These are phyloP conservation scores for Diorhabda carinulata DNA, from an alignment of 1,140 invertebrate species.

Conservation along the genomic window DNA sequence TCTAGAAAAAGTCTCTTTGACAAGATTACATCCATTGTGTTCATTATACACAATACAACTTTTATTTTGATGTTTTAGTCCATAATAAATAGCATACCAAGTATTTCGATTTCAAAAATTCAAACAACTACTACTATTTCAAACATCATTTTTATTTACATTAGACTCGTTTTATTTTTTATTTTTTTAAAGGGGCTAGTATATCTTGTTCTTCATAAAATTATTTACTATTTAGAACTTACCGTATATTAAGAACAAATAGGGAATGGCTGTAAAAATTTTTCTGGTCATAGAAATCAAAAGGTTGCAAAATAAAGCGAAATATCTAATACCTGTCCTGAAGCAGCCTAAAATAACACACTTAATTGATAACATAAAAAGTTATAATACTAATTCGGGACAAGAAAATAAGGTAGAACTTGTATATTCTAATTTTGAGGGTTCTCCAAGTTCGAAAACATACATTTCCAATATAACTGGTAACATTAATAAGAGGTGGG, in stretches of 20 bases:
- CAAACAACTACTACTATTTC: too few relatives aligned
- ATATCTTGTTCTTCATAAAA: too few relatives aligned
- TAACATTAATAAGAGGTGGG: constrained; percentile 1
- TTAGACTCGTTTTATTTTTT: too few relatives aligned
- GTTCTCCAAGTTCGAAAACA: neutral
- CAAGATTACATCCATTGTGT: too few relatives aligned
- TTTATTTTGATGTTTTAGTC: too few relatives aligned
- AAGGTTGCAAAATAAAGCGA: constrained; percentile 11
- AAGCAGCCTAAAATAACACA: constrained; percentile 12
- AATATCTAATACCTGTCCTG: constrained; percentile 7
- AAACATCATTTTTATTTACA: too few relatives aligned
- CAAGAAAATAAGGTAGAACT: neutral
- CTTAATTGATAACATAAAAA: neutral
- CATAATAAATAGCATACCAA: too few relatives aligned
- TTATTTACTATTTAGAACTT: constrained; percentile 1
- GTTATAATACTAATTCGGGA: neutral
- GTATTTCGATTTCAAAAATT: too few relatives aligned
- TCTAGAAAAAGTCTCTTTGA: too few relatives aligned
- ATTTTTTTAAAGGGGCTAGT: too few relatives aligned
- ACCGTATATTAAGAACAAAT: neutral
- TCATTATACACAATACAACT: too few relatives aligned
- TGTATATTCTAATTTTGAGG: neutral
- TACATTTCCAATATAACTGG: neutral
- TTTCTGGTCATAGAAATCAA: constrained; percentile 13
- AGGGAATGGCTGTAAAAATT: neutral